Base-by-base conservation (phyloP, 2,113 vertebrate genomes). In the Pollachius pollachius region DNA sequence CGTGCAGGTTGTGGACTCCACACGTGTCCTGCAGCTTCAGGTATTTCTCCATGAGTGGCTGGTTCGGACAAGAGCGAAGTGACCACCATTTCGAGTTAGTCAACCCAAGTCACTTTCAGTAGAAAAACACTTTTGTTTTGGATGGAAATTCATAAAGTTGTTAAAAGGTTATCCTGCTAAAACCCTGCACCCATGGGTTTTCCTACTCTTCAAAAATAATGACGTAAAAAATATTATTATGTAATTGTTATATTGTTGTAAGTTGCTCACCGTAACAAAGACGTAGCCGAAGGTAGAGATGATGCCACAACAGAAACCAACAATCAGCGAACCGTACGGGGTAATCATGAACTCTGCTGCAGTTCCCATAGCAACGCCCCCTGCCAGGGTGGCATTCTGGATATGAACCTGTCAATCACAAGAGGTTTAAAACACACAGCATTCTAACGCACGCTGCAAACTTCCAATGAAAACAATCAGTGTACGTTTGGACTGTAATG, bases 1-100 rank as follows among this genome's bases (percentile, higher is more conserved):
- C 97, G 0, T 99, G 97, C 58, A 99, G 93, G 77, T 98, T 99
- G 85, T 99, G 94, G 71, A 99, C 72, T 21, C 97, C 97, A 3
- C 97, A 99, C 0, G 97, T 99, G 58, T 99, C 97, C 75, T 99
- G 97, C 71, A 99, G 89, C 48, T 90, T 93, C 16, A 99, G 65
- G 41, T 67, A 77, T 30, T 91, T 93, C 73, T 96, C 95, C 80
- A 99, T 71, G 80, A 95, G 93, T 0, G 97, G 97, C 97, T 99
- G 72, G 58, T 11, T 52, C 11, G 1, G 11, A 48, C 9, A 48
- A 48, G 8, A 48, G 12, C 2, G 1, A 2, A 48, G 2, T 2
- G 5, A 13, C 8, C 41, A 2, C 41, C 41, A 48, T 48, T 48
- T 11, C 12, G 41, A 13, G 41, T 48, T 7, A 48, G 41, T 12